Evolutionary conservation across 35 echinoderm and acorn worm species (phyloP).

Genomic region (Ptychodera flava): DNA sequence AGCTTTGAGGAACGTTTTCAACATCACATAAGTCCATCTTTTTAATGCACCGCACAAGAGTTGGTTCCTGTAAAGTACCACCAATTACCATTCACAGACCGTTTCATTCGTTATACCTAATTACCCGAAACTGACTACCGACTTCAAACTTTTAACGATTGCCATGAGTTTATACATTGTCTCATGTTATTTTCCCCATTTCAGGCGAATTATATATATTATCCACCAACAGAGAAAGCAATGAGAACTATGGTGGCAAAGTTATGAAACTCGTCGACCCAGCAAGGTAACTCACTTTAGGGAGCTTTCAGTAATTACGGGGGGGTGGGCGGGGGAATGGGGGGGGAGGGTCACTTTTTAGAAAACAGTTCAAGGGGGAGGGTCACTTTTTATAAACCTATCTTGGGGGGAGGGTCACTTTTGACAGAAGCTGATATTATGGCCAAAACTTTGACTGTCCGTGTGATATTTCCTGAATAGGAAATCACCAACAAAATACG

Average conservation of each 20-base stretch:
- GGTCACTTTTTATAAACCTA: no score
- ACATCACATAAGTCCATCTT: conserved; percentile 44
- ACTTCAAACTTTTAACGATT: no score
- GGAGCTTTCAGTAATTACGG: no score
- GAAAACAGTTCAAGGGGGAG: no score
- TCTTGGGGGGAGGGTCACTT: no score
- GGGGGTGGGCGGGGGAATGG: no score
- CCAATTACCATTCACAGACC: not conserved
- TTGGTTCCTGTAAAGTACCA: no score
- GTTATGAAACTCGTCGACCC: conserved; percentile 79
- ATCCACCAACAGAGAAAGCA: conserved; percentile 36
- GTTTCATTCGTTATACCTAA: not conserved
- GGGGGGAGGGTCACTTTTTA: no score
- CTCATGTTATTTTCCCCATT: conserved; percentile 3
- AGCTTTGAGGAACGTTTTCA: not conserved
- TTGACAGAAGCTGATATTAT: no score
- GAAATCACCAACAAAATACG: no score
- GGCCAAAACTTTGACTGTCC: no score
- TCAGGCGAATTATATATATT: conserved; percentile 79
- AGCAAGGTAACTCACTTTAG: conserved; percentile 35
- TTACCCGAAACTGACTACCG: not conserved
- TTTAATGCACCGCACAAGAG: conserved; percentile 19
- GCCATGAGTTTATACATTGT: not conserved
- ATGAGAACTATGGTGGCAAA: conserved; percentile 43
- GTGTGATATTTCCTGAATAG: no score